phyloP scores from a whole-genome alignment of 1,140 invertebrate species.

The Trissolcus basalis region DNA sequence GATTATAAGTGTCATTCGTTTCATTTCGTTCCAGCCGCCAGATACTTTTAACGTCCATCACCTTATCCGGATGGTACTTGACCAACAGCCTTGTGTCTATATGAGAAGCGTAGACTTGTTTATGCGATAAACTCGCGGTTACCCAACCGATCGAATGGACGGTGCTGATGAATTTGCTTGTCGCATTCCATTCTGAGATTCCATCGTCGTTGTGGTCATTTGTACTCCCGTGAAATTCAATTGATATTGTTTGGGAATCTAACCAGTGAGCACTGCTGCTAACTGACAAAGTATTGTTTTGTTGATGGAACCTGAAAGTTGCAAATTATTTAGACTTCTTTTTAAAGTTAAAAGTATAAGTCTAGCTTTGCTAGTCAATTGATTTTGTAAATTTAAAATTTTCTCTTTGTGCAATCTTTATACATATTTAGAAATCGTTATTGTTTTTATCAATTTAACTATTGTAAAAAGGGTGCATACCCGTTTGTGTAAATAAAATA shows the following conservation, averaged over 20 bases:
- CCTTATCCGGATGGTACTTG: slow-evolving; percentile 76
- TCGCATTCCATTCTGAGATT: slow-evolving; percentile 73
- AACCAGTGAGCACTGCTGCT: slow-evolving; percentile 78
- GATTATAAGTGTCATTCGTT: slow-evolving; percentile 70
- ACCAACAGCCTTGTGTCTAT: slow-evolving; percentile 77
- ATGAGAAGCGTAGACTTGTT: slow-evolving; percentile 70
- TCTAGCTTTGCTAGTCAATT: too few species aligned
- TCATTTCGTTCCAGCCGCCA: slow-evolving; percentile 76
- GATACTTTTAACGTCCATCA: slow-evolving; percentile 77
- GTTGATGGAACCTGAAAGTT: slow-evolving; percentile 69
- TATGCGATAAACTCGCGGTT: slow-evolving; percentile 77
- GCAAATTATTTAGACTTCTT: too few species aligned
- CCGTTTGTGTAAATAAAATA: too few species aligned
- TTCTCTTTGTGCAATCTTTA: too few species aligned
- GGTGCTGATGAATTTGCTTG: slow-evolving; percentile 77
- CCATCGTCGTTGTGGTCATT: slow-evolving; percentile 62
- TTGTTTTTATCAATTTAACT: too few species aligned
- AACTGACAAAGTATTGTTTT: slow-evolving; percentile 63
- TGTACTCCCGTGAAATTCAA: slow-evolving; percentile 76
- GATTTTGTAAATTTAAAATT: too few species aligned
- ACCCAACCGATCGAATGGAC: slow-evolving; percentile 78
- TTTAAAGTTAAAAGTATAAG: too few species aligned
- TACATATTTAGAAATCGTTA: too few species aligned
- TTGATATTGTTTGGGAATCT: slow-evolving; percentile 76
- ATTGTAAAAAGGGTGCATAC: too few species aligned